phyloP scores from a whole-genome alignment of 1,140 invertebrate species.

The Trichonephila clavata region DNA sequence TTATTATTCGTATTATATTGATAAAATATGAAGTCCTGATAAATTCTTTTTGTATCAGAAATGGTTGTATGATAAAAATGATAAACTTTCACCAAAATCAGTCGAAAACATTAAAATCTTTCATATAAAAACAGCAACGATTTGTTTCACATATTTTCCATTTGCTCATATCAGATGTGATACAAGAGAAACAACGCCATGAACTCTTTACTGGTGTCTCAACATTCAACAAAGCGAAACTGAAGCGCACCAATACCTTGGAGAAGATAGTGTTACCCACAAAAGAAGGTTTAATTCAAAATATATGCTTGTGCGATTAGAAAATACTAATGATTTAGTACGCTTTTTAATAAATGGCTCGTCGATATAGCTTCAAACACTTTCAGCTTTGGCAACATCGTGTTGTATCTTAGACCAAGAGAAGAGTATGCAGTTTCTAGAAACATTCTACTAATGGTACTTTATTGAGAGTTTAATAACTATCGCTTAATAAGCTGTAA shows the following conservation, averaged over 20 bases:
- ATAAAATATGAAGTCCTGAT: no score
- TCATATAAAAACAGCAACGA: neutral
- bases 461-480: neutral
- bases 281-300: slow-evolving; percentile 89
- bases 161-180: slow-evolving; percentile 86
- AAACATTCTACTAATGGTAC: neutral
- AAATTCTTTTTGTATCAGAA: no score
- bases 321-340: slow-evolving; percentile 14
- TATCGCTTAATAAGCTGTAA: neutral
- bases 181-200: slow-evolving; percentile 92
- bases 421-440: neutral
- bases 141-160: slow-evolving; percentile 32
- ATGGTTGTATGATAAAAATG: neutral
- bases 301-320: slow-evolving; percentile 43
- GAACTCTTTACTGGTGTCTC: slow-evolving; percentile 92
- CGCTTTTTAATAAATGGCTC: neutral
- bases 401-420: neutral
- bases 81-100: neutral
- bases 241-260: slow-evolving; percentile 95
- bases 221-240: slow-evolving; percentile 88
- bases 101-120: neutral
- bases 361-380: slow-evolving; percentile 4
- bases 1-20: no score
- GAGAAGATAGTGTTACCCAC: slow-evolving; percentile 96
- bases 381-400: neutral